Evolutionary conservation across 2,113 vertebrate genomes (phyloP), one percentile per base, ranked within the genome.

Genomic region (Xenopus laevis): DNA sequence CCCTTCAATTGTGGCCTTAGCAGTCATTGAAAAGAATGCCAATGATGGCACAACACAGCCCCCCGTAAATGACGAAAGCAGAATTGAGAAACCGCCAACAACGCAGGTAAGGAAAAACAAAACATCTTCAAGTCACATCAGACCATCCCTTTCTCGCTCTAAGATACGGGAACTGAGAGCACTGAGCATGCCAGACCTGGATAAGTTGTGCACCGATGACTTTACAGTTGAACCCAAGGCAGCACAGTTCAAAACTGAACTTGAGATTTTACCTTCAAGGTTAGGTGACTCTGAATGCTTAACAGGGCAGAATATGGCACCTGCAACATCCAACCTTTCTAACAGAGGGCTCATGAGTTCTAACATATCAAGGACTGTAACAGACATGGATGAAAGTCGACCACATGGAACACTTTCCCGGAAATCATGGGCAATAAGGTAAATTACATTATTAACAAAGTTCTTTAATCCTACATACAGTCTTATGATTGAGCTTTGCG

Each of bases 181-280:
- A 2, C 81, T 96, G 69, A 98, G 96, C 78, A 97, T 98, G 96
- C 96, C 96, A 0, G 94, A 98, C 68, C 82, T 97, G 4, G 96
- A 96, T 83, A 97, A 95, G 73, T 85, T 97, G 3, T 94, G 92
- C 1, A 83, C 82, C 0, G 92, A 93, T 45, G 86, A 91, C 13
- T 91, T 93, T 71, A 80, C 86, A 0, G 79, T 76, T 1, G 80
- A 86, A 0, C 64, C 84, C 0, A 75, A 81, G 0, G 58, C 85
- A 0, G 0, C 75, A 4, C 82, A 79, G 65, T 92, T 92, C 79
- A 89, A 89, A 79, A 92, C 88, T 0, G 89, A 95, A 64, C 71
- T 91, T 69, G 89, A 90, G 71, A 85, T 91, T 21, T 74, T 74
- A 0, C 87, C 92, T 15, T 53, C 45, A 59, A 79, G 76, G 59